Evolutionary conservation across 2,888 invertebrate genomes (phyloP).

Genomic region (Carcina quercana): DNA sequence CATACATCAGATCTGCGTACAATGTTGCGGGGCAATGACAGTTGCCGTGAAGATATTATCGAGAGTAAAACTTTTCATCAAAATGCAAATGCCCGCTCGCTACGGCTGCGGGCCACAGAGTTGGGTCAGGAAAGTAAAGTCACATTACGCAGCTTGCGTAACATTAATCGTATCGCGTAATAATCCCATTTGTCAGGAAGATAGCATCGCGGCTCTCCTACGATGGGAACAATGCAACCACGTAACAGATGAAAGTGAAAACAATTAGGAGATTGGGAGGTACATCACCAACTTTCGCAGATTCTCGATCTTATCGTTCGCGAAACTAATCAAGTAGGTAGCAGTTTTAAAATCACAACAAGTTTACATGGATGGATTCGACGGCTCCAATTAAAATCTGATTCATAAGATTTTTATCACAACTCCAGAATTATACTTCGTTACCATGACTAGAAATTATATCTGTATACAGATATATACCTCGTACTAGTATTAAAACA

Average conservation of each 20-base stretch:
- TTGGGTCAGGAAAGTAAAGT: conserved; percentile 27
- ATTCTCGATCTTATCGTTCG: conserved; percentile 23
- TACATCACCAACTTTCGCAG: conserved; percentile 47
- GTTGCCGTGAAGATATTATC: neutral
- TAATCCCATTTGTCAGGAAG: conserved; percentile 57
- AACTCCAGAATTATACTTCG: conserved; percentile 24
- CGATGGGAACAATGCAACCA: conserved; percentile 45
- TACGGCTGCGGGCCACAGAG: conserved; percentile 14
- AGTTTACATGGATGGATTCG: conserved; percentile 10
- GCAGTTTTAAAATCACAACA: conserved; percentile 10
- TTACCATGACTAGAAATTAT: conserved; percentile 28
- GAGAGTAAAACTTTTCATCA: conserved; percentile 1
- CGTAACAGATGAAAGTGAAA: conserved; percentile 60
- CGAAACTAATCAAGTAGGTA: conserved; percentile 23
- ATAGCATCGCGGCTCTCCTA: conserved; percentile 44
- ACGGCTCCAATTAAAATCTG: conserved; percentile 37
- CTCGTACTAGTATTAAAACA: too few species aligned
- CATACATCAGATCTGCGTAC: too few species aligned
- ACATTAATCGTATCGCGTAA: conserved; percentile 46
- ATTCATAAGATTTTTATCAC: conserved; percentile 29
- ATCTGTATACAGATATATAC: too few species aligned
- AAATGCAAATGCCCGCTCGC: conserved; percentile 4
- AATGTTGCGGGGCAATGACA: too few species aligned
- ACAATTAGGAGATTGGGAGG: conserved; percentile 51
- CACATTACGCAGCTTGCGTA: conserved; percentile 47